These are phyloP conservation scores for Calypte anna DNA, from an alignment of 2,113 vertebrate species.

Conservation along the genomic window DNA sequence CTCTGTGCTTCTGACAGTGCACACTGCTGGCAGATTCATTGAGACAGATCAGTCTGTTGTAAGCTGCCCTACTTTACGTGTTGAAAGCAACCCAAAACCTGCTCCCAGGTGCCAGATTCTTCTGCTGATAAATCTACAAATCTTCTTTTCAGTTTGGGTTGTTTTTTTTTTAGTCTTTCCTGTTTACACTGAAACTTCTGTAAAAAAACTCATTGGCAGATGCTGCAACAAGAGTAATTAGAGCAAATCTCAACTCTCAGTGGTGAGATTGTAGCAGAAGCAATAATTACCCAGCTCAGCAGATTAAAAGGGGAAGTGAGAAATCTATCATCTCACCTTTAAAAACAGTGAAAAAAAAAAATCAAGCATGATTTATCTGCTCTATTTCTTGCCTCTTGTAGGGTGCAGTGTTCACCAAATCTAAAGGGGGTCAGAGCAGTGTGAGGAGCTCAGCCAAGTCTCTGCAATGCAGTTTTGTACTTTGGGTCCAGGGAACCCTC, in stretches of 20 bases:
- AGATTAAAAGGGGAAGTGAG: not conserved
- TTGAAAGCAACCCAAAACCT: not conserved
- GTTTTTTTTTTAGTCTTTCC: not conserved
- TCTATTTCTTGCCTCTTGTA: not conserved
- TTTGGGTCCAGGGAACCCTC: not conserved
- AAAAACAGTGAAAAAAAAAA: not conserved
- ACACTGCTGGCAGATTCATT: accelerated
- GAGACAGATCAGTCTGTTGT: not conserved
- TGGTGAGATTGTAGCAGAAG: not conserved
- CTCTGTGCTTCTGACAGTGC: not conserved
- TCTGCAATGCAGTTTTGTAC: not conserved
- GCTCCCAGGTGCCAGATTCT: not conserved
- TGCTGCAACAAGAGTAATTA: conserved; percentile 10
- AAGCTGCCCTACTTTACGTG: not conserved
- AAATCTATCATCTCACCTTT: not conserved
- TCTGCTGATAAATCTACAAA: not conserved
- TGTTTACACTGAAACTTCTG: not conserved
- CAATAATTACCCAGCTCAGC: not conserved
- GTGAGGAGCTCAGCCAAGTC: not conserved
- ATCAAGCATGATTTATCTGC: not conserved
- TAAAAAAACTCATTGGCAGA: not conserved
- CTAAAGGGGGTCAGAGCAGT: not conserved
- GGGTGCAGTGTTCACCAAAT: not conserved
- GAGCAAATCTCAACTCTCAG: not conserved
- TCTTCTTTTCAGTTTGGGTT: not conserved